Base-by-base conservation (phyloP, 2,797 vertebrate species). In the Spatula clypeata region DNA sequence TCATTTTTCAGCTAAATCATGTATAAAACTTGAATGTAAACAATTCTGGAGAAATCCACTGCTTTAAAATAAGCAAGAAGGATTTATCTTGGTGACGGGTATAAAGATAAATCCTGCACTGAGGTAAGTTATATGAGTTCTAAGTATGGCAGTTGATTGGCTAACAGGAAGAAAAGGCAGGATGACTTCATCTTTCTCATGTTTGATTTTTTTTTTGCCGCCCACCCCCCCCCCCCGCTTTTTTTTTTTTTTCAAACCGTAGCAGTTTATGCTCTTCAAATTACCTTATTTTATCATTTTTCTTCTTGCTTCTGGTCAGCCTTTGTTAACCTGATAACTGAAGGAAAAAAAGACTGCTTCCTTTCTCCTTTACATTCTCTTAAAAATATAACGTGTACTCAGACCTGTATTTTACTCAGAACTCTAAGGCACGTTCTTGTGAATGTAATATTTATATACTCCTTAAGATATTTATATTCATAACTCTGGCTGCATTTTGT, bases 381-480 rank as follows among this genome's bases (percentile, higher is more conserved):
- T 84, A 85, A 62, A 79, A 86, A 77, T 58, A 19, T 27, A 67
- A 71, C 32, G 7, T 40, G 8, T 64, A 20, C 23, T 4, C 54
- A 38, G 51, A 74, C 73, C 38, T 83, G 54, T 40, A 38, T 71
- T 94, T 71, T 73, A 58, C 82, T 89, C 86, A n/a, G 45, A 86
- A 85, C 36, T 92, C 65, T 71, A 77, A 71, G 88, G 66, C 57
- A 82, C 6, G 6, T 72, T 94, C 61, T 92, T 24, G 49, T 87
- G 94, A 94, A 87, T 49, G 26, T 79, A 86, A 72, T 92, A 34
- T 87, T 89, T 72, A 73, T 93, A 65, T 89, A 75, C 16, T 73
- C 44, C 86, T 89, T 55, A 51, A 82, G 64, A 51, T 92, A 91
- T 94, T 97, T 95, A 71, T 97, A 96, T 97, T 97, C 93, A 87